Evolutionary conservation across 2,888 invertebrate genomes (phyloP).

Genomic region (Desoria tigrina): DNA sequence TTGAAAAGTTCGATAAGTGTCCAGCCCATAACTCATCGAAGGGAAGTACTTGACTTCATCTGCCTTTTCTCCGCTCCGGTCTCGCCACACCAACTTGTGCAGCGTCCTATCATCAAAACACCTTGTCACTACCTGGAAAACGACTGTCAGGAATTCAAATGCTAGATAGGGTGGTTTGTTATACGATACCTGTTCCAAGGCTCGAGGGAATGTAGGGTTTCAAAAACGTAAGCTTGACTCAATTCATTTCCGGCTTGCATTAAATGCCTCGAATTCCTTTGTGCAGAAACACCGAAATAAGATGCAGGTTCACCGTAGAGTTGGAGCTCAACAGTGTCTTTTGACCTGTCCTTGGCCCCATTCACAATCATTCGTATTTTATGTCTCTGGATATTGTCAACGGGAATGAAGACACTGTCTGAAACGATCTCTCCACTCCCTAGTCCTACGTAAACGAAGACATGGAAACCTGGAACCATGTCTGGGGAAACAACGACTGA

Average conservation of each 20-base stretch:
- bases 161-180: too few relatives aligned
- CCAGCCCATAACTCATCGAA: conserved; percentile 60
- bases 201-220: conserved; percentile 55
- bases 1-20: conserved; percentile 61
- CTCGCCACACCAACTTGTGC: conserved; percentile 55
- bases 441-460: conserved; percentile 60
- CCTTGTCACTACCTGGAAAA: not conserved
- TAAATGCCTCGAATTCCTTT: conserved; percentile 53
- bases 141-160: not conserved
- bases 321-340: conserved; percentile 61
- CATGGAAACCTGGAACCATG: conserved; percentile 63
- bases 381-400: conserved; percentile 60
- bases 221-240: conserved; percentile 56
- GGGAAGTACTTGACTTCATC: conserved; percentile 56
- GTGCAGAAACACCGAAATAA: conserved; percentile 60
- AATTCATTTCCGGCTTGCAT: conserved; percentile 58
- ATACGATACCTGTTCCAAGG: conserved; percentile 54
- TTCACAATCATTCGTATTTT: conserved; percentile 61
- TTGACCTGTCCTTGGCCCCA: conserved; percentile 62
- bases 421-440: conserved; percentile 60
- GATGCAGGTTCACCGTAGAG: conserved; percentile 59
- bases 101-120: conserved; percentile 51
- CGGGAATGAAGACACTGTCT: conserved; percentile 61
- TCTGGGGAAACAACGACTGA: conserved; percentile 61
- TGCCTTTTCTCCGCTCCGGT: conserved; percentile 55